Evolutionary conservation across 1,140 invertebrate genomes (phyloP).

Genomic region (Melitaea cinxia): DNA sequence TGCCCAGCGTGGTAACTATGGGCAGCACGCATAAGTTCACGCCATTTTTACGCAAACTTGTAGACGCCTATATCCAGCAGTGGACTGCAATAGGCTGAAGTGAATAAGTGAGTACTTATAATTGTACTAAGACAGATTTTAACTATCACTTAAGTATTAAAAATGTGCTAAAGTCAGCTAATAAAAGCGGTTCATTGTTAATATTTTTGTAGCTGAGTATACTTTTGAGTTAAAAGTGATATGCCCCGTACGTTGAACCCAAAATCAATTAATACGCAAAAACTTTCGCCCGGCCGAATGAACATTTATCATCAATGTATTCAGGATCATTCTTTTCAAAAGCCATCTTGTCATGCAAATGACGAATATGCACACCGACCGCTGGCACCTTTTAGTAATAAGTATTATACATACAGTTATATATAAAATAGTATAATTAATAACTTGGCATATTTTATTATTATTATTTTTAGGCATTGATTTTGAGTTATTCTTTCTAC

Average conservation of each 20-base stretch:
- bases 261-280: constrained; percentile 50
- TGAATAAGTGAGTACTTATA: too few relatives aligned
- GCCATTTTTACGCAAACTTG: too few relatives aligned
- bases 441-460: background rate
- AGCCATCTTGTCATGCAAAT: constrained; percentile 43
- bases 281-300: constrained; percentile 39
- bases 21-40: too few relatives aligned
- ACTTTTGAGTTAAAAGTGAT: constrained; percentile 7
- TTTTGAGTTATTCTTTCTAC: background rate
- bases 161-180: too few relatives aligned
- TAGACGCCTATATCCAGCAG: too few relatives aligned
- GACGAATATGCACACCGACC: constrained; percentile 42
- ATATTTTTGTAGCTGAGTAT: background rate
- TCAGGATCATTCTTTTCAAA: constrained; percentile 36
- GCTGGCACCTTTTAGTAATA: constrained; percentile 13
- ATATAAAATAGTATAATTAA: constrained; percentile 3
- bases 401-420: background rate
- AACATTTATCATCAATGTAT: constrained; percentile 46
- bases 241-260: constrained; percentile 37
- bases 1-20: too few relatives aligned
- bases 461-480: background rate
- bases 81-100: too few relatives aligned
- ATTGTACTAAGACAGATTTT: too few relatives aligned
- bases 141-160: too few relatives aligned
- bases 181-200: too few relatives aligned